These are phyloP conservation scores for Prunella strophiata DNA, from an alignment of 2,797 vertebrate genomes.

Conservation along the genomic window DNA sequence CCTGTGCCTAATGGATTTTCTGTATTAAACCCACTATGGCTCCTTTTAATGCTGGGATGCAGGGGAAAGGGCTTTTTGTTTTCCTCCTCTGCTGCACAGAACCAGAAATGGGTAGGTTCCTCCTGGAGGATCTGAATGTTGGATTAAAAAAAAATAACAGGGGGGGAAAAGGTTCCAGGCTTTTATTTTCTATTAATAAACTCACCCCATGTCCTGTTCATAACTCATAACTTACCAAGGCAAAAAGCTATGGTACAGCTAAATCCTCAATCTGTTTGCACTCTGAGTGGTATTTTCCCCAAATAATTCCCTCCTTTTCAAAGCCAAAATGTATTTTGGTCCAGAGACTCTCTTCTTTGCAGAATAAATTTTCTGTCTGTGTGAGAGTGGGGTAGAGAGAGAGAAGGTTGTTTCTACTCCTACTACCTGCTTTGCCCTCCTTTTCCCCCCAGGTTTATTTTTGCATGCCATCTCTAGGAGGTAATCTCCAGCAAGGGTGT, in stretches of 20 bases:
- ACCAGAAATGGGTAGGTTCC: not conserved
- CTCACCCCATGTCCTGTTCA: not conserved
- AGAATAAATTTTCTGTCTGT: not conserved
- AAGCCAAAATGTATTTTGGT: not conserved
- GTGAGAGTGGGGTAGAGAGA: not conserved
- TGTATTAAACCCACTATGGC: not conserved
- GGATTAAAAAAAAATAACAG: not conserved
- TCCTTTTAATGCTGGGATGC: not conserved
- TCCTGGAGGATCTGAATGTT: not conserved
- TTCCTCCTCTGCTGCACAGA: not conserved
- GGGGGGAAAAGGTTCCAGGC: not conserved
- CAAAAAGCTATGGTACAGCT: not conserved
- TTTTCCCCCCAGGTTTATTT: not conserved
- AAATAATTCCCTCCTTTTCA: not conserved
- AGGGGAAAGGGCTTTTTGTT: conserved; percentile 2
- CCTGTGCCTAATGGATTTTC: conserved; percentile 28
- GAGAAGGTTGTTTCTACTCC: not conserved
- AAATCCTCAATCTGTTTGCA: not conserved
- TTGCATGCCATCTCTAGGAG: not conserved
- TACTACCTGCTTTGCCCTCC: not conserved
- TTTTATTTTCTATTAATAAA: not conserved
- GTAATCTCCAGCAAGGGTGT: not conserved
- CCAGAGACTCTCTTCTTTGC: not conserved
- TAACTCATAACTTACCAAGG: not conserved
- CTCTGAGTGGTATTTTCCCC: not conserved